phyloP scores from a whole-genome alignment of 2,888 invertebrate genomes.

The Heliconius aoede region DNA sequence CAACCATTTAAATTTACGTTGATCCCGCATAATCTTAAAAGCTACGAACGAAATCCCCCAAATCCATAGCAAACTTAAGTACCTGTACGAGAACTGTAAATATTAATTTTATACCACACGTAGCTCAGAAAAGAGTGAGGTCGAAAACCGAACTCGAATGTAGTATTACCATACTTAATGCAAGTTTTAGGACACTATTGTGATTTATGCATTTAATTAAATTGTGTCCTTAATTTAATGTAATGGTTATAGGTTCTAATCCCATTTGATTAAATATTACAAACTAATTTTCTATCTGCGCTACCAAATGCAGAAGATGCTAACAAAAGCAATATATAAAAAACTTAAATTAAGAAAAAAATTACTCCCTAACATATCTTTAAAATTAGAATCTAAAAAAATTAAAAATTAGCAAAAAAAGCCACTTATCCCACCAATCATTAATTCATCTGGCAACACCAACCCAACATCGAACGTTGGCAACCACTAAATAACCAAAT shows the following conservation, averaged over 20 bases:
- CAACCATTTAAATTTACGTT: conserved; percentile 31
- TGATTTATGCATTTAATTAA: background rate
- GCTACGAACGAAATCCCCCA: conserved; percentile 42
- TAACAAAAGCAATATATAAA: too few relatives aligned
- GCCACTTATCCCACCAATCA: background rate
- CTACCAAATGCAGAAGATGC: background rate
- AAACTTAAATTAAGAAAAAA: background rate
- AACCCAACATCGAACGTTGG: conserved; percentile 14
- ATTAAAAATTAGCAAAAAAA: background rate
- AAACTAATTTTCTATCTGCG: background rate
- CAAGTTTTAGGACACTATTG: background rate
- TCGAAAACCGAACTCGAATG: background rate
- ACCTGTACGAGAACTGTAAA: conserved; percentile 42
- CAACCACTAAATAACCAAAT: conserved; percentile 44
- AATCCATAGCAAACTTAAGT: conserved; percentile 44
- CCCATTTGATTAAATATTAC: background rate
- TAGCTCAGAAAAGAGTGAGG: conserved; percentile 32
- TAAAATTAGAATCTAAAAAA: too few relatives aligned
- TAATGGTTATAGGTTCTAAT: background rate
- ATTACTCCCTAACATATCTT: too few relatives aligned
- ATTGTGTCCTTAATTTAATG: background rate
- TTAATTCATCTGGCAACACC: background rate
- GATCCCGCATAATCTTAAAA: conserved; percentile 41
- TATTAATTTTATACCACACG: conserved; percentile 53
- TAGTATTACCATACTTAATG: conserved; percentile 7